Conservation (phyloP, 1,140 invertebrate species). For the Hylaeus anthracinus region DNA sequence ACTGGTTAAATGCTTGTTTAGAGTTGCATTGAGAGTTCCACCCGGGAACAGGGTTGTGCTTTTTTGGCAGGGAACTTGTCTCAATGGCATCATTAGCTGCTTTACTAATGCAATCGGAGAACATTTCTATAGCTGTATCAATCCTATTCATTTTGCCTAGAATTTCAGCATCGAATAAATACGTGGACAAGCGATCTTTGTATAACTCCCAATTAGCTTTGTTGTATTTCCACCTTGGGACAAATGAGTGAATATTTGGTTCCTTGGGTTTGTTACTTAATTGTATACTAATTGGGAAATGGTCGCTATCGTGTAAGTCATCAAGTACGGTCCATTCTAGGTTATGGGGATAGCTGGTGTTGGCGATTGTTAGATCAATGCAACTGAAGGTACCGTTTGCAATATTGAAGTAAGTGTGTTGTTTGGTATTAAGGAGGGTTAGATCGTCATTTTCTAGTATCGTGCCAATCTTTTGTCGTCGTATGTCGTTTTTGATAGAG, state of each 20-base stretch:
- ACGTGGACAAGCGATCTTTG: not conserved
- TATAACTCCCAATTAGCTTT: not conserved
- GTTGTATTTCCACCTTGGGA: not conserved
- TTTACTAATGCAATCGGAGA: not conserved
- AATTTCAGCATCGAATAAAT: not conserved
- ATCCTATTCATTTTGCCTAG: not conserved
- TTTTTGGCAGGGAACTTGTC: not conserved
- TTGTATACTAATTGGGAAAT: not conserved
- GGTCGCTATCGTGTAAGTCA: not conserved
- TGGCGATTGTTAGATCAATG: not conserved
- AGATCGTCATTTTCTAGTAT: constrained; percentile 58
- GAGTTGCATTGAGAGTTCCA: constrained; percentile 8
- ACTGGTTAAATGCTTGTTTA: constrained; percentile 1
- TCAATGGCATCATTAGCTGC: not conserved
- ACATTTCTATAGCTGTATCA: not conserved
- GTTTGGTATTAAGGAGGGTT: constrained; percentile 62
- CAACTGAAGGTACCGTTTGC: constrained; percentile 53
- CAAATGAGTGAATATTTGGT: not conserved
- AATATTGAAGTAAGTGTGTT: constrained; percentile 63
- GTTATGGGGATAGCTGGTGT: not conserved
- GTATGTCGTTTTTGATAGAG: constrained; percentile 57
- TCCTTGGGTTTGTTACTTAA: not conserved
- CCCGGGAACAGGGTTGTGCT: not conserved
- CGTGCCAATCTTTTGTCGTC: constrained; percentile 64
- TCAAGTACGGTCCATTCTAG: not conserved